Conservation (phyloP, 2,113 vertebrate species). For the Brachionichthys hirsutus region DNA sequence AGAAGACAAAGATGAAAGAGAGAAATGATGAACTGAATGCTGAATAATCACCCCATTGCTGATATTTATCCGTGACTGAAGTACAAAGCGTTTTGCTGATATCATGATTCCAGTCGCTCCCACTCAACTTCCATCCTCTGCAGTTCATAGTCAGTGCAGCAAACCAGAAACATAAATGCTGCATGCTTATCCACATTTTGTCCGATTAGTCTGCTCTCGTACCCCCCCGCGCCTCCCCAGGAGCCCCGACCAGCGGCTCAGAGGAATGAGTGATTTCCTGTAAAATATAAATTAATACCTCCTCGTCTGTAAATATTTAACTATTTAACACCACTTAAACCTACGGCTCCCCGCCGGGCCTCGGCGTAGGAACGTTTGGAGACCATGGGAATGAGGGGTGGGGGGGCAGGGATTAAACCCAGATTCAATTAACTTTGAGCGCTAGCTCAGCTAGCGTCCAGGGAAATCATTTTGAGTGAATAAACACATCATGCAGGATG, state of each 20-base stretch:
- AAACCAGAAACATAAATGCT: constrained; percentile 16
- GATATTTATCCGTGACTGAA: too few species aligned
- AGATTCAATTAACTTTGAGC: constrained; percentile 74
- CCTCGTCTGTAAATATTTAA: constrained; percentile 75
- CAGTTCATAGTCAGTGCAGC: not conserved
- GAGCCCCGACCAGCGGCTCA: constrained; percentile 24
- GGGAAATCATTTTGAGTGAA: constrained; percentile 79
- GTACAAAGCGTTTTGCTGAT: too few species aligned
- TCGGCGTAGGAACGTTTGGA: constrained; percentile 54
- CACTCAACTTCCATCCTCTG: not conserved
- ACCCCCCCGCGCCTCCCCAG: constrained; percentile 11
- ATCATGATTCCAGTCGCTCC: too few species aligned
- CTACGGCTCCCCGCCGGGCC: constrained; percentile 54
- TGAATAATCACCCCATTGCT: too few species aligned
- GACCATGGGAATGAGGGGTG: constrained; percentile 45
- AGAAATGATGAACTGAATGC: too few species aligned
- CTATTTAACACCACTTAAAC: constrained; percentile 78
- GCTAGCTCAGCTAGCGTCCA: constrained; percentile 52
- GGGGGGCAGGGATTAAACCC: constrained; percentile 62
- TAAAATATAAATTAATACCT: constrained; percentile 72
- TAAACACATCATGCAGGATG: constrained; percentile 74
- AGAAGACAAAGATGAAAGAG: too few species aligned
- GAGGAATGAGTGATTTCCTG: constrained; percentile 42
- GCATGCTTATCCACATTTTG: constrained; percentile 4
- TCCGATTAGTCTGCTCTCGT: not conserved